Conservation (phyloP, 1,140 invertebrate genomes). For the Calephelis virginiensis region DNA sequence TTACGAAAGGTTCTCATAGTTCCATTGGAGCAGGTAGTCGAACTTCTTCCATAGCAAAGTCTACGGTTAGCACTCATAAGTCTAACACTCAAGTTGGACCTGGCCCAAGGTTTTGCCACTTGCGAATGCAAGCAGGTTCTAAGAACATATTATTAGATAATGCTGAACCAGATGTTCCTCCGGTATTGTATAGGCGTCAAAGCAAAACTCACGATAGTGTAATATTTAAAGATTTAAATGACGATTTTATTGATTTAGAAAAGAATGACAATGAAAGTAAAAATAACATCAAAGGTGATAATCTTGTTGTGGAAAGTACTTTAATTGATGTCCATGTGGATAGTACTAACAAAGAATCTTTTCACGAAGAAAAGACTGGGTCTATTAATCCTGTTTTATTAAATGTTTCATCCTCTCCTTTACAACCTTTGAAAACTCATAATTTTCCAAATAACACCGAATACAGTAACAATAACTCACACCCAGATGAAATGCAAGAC, state of each 20-base stretch:
- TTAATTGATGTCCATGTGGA: conserved; percentile 70
- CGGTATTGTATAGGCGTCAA: conserved; percentile 83
- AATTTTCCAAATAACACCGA: conserved; percentile 62
- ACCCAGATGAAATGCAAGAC: conserved; percentile 54
- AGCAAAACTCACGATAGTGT: conserved; percentile 71
- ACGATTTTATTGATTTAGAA: conserved; percentile 62
- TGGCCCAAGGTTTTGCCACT: conserved; percentile 85
- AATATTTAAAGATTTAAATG: conserved; percentile 67
- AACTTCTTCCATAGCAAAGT: conserved; percentile 71
- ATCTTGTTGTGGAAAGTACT: conserved; percentile 65
- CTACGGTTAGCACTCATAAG: conserved; percentile 69
- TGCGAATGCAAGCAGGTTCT: conserved; percentile 84
- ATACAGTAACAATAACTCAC: conserved; percentile 60
- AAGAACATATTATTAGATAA: conserved; percentile 89
- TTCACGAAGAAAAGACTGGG: conserved; percentile 40
- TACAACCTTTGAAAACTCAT: conserved; percentile 68
- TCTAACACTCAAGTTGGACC: conserved; percentile 73
- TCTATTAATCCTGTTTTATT: conserved; percentile 63
- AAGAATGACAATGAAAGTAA: conserved; percentile 51
- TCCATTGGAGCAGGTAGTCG: conserved; percentile 71
- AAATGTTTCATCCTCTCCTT: conserved; percentile 65
- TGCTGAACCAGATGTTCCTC: conserved; percentile 82
- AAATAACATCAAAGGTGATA: conserved; percentile 50
- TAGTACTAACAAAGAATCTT: conserved; percentile 60
- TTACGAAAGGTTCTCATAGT: conserved; percentile 68